Evolutionary conservation across 2,113 vertebrate genomes (phyloP), one percentile per base, ranked within the genome.

Genomic region (Elanus axillaris): DNA sequence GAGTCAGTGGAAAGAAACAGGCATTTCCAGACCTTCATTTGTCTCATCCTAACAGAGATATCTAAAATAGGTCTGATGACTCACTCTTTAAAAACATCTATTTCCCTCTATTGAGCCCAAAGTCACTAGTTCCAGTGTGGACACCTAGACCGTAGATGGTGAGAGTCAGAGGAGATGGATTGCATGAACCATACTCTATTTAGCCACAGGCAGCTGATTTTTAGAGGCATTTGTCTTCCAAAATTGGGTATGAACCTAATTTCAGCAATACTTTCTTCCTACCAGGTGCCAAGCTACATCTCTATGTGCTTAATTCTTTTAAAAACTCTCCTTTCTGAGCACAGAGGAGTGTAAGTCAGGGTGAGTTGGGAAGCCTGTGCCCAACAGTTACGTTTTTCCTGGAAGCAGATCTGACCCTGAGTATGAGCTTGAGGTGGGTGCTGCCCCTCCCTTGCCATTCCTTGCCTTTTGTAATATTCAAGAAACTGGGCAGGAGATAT

Each of bases 11-110:
- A 13, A 62, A 79, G 79, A 82, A 25, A 0, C 6, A 81, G 26
- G 11, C 12, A 52, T 6, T 84, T 91, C 17, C 43, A 87, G 68
- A 59, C 43, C 43, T 84, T 78, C 34, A 52, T 75, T 87, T 88
- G 18, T 87, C 52, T 95, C 21, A 47, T 95, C 36, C 18, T 93
- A 86, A 80, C 6, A 10, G 59, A 73, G 40, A 55, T 71, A 67
- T 47, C 52, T 85, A 72, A 96, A 93, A 87, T 48, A 93, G 36
- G 62, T 89, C 43, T 48, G 69, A 94, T 93, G 84, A 91, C 36
- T 94, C 91, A 97, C 31, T 45, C 34, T 81, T 78, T 82, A 68
- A 96, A 81, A 89, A 9, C n/a, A 77, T 64, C 34, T 48, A n/a
- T 86, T 95, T 79, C 31, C 32, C 58, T 86, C 27, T 78, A 12